Conservation (phyloP, 2,113 vertebrate species). For the Microcebus murinus region DNA sequence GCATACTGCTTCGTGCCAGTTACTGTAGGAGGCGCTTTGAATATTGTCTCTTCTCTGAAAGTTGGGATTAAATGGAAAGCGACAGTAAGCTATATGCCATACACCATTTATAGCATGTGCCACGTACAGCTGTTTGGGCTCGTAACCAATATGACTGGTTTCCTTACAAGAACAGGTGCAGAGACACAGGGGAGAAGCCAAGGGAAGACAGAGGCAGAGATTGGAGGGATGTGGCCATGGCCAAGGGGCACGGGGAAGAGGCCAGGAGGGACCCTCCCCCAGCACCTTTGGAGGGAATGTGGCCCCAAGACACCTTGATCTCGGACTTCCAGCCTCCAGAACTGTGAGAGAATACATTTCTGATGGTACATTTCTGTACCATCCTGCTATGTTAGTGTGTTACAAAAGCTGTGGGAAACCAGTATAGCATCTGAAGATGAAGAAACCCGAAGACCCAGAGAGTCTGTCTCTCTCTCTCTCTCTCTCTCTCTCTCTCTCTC, state of each 20-base stretch:
- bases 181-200: not conserved
- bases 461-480: not conserved
- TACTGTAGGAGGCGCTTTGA: not conserved
- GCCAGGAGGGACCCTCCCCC: too few species aligned
- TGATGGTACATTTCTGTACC: not conserved
- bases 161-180: not conserved
- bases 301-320: not conserved
- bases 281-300: not conserved
- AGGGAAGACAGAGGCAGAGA: not conserved
- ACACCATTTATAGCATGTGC: too few species aligned
- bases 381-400: not conserved
- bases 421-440: not conserved
- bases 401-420: not conserved
- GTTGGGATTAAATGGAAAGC: not conserved
- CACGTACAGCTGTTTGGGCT: not conserved
- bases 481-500: not conserved
- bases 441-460: not conserved
- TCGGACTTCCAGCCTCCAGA: not conserved
- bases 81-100: not conserved
- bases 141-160: too few species aligned
- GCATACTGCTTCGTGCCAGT: not conserved
- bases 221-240: not conserved
- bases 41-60: not conserved
- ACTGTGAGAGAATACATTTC: not conserved
- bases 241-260: not conserved